Evolutionary conservation across 2,113 vertebrate species (phyloP).

Genomic region (Athene cunicularia): DNA sequence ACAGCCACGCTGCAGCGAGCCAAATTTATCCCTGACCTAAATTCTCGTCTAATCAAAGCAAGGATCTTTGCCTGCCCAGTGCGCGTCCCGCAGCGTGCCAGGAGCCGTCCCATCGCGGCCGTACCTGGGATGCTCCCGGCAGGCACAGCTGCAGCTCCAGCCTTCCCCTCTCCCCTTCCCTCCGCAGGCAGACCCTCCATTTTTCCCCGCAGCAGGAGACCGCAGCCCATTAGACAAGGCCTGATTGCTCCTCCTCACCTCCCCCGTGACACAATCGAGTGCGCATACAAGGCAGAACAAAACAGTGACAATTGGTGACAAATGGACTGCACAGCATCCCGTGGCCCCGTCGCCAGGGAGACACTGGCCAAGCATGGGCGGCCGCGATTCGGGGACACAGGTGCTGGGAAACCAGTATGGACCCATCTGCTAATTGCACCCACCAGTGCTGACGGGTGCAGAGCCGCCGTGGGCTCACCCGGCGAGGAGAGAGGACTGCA

Average conservation of each 20-base stretch:
- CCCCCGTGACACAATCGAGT: constrained; percentile 79
- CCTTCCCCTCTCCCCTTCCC: not conserved
- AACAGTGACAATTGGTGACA: constrained; percentile 93
- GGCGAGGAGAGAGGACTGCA: fast-evolving
- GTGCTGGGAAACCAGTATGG: constrained; percentile 68
- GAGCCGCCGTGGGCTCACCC: not conserved
- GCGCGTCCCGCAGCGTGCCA: not conserved
- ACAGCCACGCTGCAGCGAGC: not conserved
- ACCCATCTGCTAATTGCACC: constrained; percentile 55
- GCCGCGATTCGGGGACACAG: constrained; percentile 72
- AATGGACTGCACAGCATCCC: constrained; percentile 86
- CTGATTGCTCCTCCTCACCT: constrained; percentile 59
- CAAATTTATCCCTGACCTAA: not conserved
- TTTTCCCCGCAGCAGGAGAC: constrained; percentile 35
- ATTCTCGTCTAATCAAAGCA: fast-evolving
- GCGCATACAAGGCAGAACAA: constrained; percentile 81
- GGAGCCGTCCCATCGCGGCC: fast-evolving
- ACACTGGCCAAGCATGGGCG: constrained; percentile 69
- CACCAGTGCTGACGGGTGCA: not conserved
- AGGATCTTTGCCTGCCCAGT: not conserved
- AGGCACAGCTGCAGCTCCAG: not conserved
- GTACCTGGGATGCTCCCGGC: not conserved
- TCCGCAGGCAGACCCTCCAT: not conserved
- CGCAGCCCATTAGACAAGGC: constrained; percentile 72
- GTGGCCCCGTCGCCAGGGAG: constrained; percentile 84